These are phyloP conservation scores for Cryptotis parvus DNA, from an alignment of 2,113 vertebrate species.

Conservation along the genomic window DNA sequence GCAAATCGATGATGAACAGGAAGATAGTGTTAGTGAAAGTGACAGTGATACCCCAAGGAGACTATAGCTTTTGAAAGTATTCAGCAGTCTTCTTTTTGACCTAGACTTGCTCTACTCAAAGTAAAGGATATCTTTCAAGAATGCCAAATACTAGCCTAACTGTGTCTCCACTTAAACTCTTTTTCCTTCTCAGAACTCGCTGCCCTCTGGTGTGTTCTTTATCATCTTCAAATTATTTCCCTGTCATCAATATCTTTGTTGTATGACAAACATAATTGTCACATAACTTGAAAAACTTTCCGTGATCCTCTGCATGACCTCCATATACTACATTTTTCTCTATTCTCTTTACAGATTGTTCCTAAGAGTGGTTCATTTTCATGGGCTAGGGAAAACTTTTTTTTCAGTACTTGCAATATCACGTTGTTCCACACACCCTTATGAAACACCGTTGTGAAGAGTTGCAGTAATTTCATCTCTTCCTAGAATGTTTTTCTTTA, in stretches of 20 bases:
- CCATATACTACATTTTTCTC: too few relatives aligned
- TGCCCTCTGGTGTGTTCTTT: neutral
- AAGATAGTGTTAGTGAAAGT: too few relatives aligned
- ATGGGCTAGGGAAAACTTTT: neutral
- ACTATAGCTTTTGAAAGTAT: neutral
- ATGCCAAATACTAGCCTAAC: neutral
- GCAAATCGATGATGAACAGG: too few relatives aligned
- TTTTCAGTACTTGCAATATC: neutral
- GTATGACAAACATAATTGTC: neutral
- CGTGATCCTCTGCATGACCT: conserved; percentile 2
- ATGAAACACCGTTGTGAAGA: neutral
- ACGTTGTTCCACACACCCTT: neutral
- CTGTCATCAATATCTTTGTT: neutral
- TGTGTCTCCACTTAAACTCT: accelerated
- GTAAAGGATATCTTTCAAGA: neutral
- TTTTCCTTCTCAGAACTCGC: neutral
- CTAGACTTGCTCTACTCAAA: neutral
- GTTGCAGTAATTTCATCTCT: neutral
- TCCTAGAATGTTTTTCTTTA: neutral
- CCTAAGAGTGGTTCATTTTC: neutral
- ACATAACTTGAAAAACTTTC: conserved; percentile 42
- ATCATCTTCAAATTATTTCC: neutral
- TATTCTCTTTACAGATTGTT: neutral
- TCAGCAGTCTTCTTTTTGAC: neutral
- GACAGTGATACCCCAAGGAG: neutral